Conservation (phyloP, 2,888 invertebrate genomes). For the Erebia aethiops region DNA sequence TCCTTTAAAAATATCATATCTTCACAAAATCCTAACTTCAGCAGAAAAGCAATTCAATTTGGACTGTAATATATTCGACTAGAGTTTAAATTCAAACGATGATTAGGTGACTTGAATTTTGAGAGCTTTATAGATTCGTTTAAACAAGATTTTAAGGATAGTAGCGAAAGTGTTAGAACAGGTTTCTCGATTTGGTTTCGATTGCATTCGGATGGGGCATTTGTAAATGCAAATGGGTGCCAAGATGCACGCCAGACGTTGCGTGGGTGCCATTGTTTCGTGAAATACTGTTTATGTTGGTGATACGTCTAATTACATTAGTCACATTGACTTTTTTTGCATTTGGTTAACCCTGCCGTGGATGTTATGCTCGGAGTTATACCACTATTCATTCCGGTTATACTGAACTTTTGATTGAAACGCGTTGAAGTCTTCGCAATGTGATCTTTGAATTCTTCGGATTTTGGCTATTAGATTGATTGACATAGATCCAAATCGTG, state of each 20-base stretch:
- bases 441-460: not conserved
- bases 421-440: not conserved
- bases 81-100: constrained; percentile 44
- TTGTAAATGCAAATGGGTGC: constrained; percentile 72
- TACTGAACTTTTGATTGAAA: not conserved
- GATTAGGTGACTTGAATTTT: constrained; percentile 3
- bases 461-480: not conserved
- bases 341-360: constrained; percentile 1
- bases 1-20: constrained; percentile 55
- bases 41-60: constrained; percentile 44
- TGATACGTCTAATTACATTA: constrained; percentile 55
- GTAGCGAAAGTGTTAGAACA: constrained; percentile 77
- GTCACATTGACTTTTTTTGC: constrained; percentile 27
- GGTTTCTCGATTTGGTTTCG: constrained; percentile 64
- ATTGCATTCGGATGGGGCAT: constrained; percentile 46
- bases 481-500: not conserved
- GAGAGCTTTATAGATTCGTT: constrained; percentile 50
- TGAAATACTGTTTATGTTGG: constrained; percentile 56
- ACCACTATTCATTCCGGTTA: not conserved
- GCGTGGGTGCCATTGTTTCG: constrained; percentile 79
- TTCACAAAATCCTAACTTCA: constrained; percentile 47
- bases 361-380: not conserved
- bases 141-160: constrained; percentile 69
- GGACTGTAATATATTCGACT: constrained; percentile 46
- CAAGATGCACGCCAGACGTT: constrained; percentile 65